Conservation (phyloP, 2,888 invertebrate species). For the Anthrax anthrax region DNA sequence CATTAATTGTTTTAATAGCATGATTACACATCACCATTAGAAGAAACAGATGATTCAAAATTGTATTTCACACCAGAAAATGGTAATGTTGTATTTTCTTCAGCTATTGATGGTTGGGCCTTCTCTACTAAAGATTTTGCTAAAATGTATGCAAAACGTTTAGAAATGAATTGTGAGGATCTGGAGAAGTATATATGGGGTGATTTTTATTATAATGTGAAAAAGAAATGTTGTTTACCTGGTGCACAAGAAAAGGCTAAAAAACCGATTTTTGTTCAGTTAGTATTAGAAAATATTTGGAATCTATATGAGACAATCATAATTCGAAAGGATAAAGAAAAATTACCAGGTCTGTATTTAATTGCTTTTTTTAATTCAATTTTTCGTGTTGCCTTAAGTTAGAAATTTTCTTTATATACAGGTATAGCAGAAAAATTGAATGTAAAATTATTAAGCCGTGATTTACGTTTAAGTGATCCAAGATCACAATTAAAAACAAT, state of each 20-base stretch:
- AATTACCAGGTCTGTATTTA: constrained; percentile 35
- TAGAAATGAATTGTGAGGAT: constrained; percentile 54
- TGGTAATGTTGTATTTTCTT: constrained; percentile 93
- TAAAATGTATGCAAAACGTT: constrained; percentile 42
- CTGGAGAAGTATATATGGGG: constrained; percentile 83
- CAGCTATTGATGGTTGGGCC: constrained; percentile 90
- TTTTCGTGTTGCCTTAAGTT: too few relatives aligned
- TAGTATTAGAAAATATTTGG: constrained; percentile 85
- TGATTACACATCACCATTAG: constrained; percentile 68
- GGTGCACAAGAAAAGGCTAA: constrained; percentile 89
- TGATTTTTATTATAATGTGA: constrained; percentile 76
- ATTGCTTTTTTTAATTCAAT: neutral
- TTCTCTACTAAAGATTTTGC: constrained; percentile 70
- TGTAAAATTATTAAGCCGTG: constrained; percentile 58
- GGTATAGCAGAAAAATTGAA: constrained; percentile 56
- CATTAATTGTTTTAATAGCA: constrained; percentile 30
- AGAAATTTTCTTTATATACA: neutral
- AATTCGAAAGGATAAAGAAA: constrained; percentile 59
- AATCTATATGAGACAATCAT: constrained; percentile 73
- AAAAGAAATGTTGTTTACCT: constrained; percentile 66
- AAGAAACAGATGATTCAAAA: constrained; percentile 70
- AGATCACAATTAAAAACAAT: constrained; percentile 67
- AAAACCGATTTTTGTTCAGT: constrained; percentile 82
- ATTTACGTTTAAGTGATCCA: constrained; percentile 63
- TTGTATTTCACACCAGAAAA: constrained; percentile 87